These are phyloP conservation scores for Aldabrachelys gigantea DNA, from an alignment of 2,113 vertebrate genomes.

Conservation along the genomic window DNA sequence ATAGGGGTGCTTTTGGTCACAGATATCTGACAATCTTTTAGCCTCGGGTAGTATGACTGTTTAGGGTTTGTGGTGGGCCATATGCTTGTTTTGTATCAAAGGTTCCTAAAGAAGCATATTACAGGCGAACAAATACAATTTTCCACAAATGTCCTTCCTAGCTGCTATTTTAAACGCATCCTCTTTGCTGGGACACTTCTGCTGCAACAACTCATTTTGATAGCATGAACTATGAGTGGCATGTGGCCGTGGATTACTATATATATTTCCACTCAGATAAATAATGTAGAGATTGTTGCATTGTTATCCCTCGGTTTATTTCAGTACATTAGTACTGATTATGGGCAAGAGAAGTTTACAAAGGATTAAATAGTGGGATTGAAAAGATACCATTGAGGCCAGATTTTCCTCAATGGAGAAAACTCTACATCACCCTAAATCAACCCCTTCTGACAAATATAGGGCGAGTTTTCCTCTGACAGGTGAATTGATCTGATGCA, in stretches of 20 bases:
- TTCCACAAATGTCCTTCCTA: fast-evolving
- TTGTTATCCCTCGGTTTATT: fast-evolving
- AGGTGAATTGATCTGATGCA: background rate
- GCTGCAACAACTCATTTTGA: fast-evolving
- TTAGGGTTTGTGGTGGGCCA: fast-evolving
- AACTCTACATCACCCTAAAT: fast-evolving
- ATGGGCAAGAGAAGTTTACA: fast-evolving
- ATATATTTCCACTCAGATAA: background rate
- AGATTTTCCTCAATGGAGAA: background rate
- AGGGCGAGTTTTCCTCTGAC: background rate
- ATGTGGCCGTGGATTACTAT: background rate
- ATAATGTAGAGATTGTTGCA: background rate
- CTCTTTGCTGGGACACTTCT: fast-evolving
- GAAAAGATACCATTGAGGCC: fast-evolving
- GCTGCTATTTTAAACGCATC: background rate
- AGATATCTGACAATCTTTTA: background rate
- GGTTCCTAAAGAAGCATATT: background rate
- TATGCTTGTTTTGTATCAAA: background rate
- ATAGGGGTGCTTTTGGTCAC: background rate
- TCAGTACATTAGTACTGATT: fast-evolving
- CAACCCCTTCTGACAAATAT: background rate
- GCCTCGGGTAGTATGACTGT: fast-evolving
- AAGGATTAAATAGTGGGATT: background rate
- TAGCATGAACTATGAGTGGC: fast-evolving
- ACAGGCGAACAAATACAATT: fast-evolving